Base-by-base conservation (phyloP, 2,113 vertebrate genomes). In the Ceratotherium simum region DNA sequence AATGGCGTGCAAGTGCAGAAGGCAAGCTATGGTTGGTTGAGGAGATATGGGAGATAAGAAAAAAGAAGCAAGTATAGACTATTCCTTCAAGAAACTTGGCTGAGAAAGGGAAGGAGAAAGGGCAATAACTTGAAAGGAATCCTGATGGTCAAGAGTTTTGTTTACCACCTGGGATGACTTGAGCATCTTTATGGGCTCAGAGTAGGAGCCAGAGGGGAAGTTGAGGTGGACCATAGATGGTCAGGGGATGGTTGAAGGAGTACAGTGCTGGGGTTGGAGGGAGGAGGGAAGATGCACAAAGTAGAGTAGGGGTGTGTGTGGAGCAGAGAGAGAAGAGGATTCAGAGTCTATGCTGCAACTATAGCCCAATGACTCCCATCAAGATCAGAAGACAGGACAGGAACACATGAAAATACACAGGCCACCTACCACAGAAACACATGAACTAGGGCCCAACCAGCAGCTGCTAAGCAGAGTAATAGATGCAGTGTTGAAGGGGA, bases 301-400 rank as follows among this genome's bases (percentile, higher is more conserved):
- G 17, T 9, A 33, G 11, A 31, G 31, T 6, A 69, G 12, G 1
- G 39, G 8, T 21, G 2, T 16, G 5, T 7, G 1, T 8, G 2
- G 11, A 60, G 31, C n/a, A n/a, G 51, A 48, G 36, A 29, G 13
- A 23, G 13, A 56, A 76, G 16, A 20, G 11, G 7, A 1, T 7
- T 14, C 58, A 73, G 48, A 64, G 72, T 31, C 51, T 11, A 72
- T 36, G 3, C 25, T 36, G 16, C 36, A 46, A 56, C 18, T 4
- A 2, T 2, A 76, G 69, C 60, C 76, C 81, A 75, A 0, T 56
- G 76, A 31, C 31, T 8, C n/a, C 72, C 48, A 46, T 54, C 56
- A 54, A 27, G 9, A 3, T 4, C 36, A 16, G 31, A 70, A 67
- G 36, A 46, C 39, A 42, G 58, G 18, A 20, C n/a, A 67, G 20